Base-by-base conservation (phyloP, 1,140 invertebrate species). In the Atopsyche davidsoni region DNA sequence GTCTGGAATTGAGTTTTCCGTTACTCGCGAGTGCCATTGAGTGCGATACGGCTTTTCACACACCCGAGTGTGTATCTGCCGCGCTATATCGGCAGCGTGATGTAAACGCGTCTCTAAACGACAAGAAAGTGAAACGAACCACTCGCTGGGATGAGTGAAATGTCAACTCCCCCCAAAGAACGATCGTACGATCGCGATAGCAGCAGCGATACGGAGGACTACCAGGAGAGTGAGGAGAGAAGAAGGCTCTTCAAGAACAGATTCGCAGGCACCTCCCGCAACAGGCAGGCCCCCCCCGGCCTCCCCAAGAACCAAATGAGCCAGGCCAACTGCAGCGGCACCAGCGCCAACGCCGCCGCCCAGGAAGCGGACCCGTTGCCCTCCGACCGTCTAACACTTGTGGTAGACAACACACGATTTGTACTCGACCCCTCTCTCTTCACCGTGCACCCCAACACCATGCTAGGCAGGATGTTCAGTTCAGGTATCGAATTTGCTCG, bases 391-490 rank as follows among this genome's bases (percentile, higher is more conserved):
- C 46, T 58, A 21, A 49, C 53, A 2, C 28, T 58, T 9, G 35
- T 45, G 7, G 56, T 58, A 7, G 56, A 58, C 44, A 46, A 48
- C 24, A 54, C 56, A 13, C 40, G 46, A 7, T 95, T 92, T 67
- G 82, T 94, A 4, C 82, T 96, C 2, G 92, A 97, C 71, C 90
- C 90, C 3, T 83, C 87, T 9, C 75, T 96, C 41, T 94, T 98
- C 61, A 87, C 87, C 6, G 86, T 87, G 1, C 86, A 93, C 71
- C 91, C 91, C 3, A 92, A 94, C 64, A 95, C 92, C 0, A 93
- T 95, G 89, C 60, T 93, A 3, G 95, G 95, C 17, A 85, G 94
- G 61, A 98, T 98, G 96, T 97, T 97, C 66, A 92, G 89, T 65
- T 90, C 92, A 13, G 89, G 91, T 35, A 76, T 96, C 41, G 92